Conservation (phyloP, 2,888 invertebrate genomes). For the Sepioteuthis lessoniana region DNA sequence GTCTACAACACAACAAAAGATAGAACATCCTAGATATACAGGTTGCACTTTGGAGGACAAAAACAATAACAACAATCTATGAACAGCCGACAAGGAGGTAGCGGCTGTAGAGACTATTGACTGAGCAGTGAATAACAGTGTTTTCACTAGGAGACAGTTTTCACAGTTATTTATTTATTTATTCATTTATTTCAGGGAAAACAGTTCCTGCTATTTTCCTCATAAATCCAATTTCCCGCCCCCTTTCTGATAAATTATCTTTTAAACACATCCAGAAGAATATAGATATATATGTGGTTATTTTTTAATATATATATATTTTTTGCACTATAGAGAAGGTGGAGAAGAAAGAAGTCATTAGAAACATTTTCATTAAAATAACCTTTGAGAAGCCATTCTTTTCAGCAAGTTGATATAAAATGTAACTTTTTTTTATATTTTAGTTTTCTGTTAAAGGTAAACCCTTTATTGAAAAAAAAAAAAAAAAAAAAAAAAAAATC, state of each 20-base stretch:
- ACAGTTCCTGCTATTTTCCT: neutral
- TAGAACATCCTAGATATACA: constrained; percentile 6
- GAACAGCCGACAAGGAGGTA: neutral
- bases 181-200: neutral
- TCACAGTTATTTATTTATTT: neutral
- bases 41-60: neutral
- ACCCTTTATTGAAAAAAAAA: neutral
- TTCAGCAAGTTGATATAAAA: neutral
- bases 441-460: neutral
- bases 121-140: neutral
- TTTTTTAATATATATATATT: neutral
- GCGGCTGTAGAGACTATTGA: constrained; percentile 2
- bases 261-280: constrained; percentile 20
- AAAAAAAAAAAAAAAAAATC: neutral
- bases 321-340: neutral
- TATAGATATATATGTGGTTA: neutral
- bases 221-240: neutral
- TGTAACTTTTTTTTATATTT: too few relatives aligned
- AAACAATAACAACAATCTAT: neutral
- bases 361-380: neutral
- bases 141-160: neutral
- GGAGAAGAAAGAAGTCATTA: neutral
- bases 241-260: neutral
- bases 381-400: neutral
- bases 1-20: neutral